Evolutionary conservation across 2,888 invertebrate genomes (phyloP).

Genomic region (Mellilla xanthometata): DNA sequence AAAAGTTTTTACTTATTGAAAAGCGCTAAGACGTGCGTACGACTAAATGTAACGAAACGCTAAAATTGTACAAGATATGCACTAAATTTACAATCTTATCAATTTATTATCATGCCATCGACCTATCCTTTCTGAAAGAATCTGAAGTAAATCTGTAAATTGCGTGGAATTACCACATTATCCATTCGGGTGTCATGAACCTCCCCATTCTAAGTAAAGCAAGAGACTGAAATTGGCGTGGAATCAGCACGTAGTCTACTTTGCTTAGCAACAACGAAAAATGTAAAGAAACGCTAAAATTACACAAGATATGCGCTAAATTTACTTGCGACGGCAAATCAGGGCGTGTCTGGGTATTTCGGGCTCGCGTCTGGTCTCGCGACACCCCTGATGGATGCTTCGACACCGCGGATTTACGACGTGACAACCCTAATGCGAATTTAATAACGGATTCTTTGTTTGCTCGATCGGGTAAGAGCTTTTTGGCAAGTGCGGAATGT

Average conservation of each 20-base stretch:
- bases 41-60: slow-evolving; percentile 8
- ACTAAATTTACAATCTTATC: slow-evolving; percentile 20
- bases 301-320: slow-evolving; percentile 16
- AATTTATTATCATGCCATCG: too few relatives aligned
- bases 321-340: slow-evolving; percentile 18
- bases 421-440: slow-evolving; percentile 11
- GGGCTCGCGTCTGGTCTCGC: slow-evolving; percentile 9
- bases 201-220: too few relatives aligned
- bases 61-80: slow-evolving; percentile 16
- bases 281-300: slow-evolving; percentile 12
- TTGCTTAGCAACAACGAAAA: slow-evolving; percentile 5
- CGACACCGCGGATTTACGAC: slow-evolving; percentile 27
- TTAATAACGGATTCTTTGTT: slow-evolving; percentile 15
- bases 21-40: too few relatives aligned
- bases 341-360: slow-evolving; percentile 23
- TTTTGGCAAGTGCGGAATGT: neutral
- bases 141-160: too few relatives aligned
- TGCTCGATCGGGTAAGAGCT: neutral
- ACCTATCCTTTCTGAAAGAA: too few relatives aligned
- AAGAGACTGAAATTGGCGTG: too few relatives aligned
- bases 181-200: too few relatives aligned
- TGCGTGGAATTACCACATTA: too few relatives aligned
- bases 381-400: slow-evolving; percentile 29
- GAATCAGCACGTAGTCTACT: too few relatives aligned
- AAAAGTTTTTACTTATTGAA: too few relatives aligned